Conservation (phyloP, 2,113 vertebrate species). For the Ceyx margarethae region DNA sequence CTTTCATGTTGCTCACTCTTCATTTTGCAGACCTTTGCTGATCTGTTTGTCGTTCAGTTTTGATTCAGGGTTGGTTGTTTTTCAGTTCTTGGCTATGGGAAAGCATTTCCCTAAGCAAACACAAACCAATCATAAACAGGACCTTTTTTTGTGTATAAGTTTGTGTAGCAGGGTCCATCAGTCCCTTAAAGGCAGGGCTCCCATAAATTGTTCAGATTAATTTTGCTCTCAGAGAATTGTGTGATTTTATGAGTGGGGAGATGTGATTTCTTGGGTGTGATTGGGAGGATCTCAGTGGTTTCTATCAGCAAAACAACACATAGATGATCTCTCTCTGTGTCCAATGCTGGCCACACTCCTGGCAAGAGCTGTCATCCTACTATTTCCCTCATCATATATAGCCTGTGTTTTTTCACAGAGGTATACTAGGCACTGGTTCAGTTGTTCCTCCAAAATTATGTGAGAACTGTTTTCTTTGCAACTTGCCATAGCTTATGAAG, state of each 20-base stretch:
- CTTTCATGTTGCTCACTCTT: neutral
- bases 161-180: neutral
- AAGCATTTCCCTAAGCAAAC: neutral
- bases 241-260: neutral
- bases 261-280: neutral
- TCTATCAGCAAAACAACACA: neutral
- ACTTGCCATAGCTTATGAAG: neutral
- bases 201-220: neutral
- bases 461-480: neutral
- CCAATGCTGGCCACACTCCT: neutral
- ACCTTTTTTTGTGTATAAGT: neutral
- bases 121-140: neutral
- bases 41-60: neutral
- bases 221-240: neutral
- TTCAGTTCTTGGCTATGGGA: neutral
- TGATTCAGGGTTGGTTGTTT: neutral
- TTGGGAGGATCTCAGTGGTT: neutral
- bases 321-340: neutral
- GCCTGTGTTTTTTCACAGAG: neutral
- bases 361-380: neutral
- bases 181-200: neutral
- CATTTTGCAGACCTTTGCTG: neutral
- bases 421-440: neutral
- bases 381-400: neutral
- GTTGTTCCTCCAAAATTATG: neutral